phyloP scores from a whole-genome alignment of 2,888 invertebrate species.

The Nomada hirtipes region DNA sequence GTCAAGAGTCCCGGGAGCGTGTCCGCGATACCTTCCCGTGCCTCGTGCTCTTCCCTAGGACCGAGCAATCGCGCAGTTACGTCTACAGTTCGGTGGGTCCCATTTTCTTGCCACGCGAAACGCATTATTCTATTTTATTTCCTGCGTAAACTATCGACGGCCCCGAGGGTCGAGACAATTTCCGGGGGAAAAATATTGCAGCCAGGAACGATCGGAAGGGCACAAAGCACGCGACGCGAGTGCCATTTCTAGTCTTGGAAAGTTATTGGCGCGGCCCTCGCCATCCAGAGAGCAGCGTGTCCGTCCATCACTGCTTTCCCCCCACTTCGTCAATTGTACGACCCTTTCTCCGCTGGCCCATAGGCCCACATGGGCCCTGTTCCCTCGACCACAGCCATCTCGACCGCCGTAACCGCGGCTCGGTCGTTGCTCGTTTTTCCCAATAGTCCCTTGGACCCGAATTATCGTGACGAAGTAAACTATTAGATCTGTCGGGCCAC shows the following conservation, averaged over 20 bases:
- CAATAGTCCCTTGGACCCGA: constrained; percentile 18
- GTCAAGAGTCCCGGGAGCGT: constrained; percentile 70
- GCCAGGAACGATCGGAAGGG: not conserved
- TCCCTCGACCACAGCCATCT: constrained; percentile 51
- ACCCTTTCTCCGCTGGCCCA: constrained; percentile 69
- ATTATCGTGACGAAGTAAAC: not conserved
- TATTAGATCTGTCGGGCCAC: not conserved
- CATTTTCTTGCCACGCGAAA: not conserved
- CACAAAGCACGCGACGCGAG: constrained; percentile 53
- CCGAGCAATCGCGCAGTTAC: constrained; percentile 13
- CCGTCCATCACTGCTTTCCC: constrained; percentile 79
- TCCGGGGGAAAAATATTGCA: no score
- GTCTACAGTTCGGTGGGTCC: not conserved
- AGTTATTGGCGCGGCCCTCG: constrained; percentile 76
- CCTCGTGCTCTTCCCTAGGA: constrained; percentile 13
- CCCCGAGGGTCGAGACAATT: no score
- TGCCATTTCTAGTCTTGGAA: constrained; percentile 65
- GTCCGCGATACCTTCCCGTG: constrained; percentile 21
- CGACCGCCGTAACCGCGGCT: constrained; percentile 39
- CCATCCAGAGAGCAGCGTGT: constrained; percentile 71
- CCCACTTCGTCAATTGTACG: constrained; percentile 67
- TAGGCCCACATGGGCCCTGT: constrained; percentile 52
- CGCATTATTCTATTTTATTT: no score
- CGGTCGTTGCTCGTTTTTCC: constrained; percentile 42
- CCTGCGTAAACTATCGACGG: no score